Evolutionary conservation across 2,888 invertebrate genomes (phyloP), one percentile per base, ranked within the genome.

Genomic region (Ariolimax columbianus): DNA sequence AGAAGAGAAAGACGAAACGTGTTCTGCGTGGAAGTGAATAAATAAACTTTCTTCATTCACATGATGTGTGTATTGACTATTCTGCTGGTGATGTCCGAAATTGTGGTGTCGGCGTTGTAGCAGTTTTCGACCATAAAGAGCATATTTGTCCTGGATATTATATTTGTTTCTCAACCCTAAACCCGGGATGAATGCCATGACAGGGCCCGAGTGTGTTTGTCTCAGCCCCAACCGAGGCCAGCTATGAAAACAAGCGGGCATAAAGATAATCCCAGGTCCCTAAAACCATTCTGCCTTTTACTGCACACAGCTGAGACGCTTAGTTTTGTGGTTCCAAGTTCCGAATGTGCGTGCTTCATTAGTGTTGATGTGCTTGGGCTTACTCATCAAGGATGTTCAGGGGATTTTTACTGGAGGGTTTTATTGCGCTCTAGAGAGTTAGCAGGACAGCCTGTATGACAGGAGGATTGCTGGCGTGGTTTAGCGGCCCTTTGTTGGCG

Each of bases 331-430:
- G 63, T 63, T 26, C 63, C n/a, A n/a, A 63, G 63, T 63, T 63
- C 63, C 63, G n/a, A 63, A 63, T 30, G 23, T 63, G 63, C 63
- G 63, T 63, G 63, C 63, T n/a, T 63, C 63, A 23, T 63, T 63
- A 63, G 63, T 30, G 26, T 63, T 63, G 26, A 63, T 63, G 3
- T 63, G 6, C 63, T 63, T 3, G 63, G 14, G n/a, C 23, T 63
- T 30, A 26, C 30, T n/a, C 23, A 6, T 63, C 2, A 30, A 30
- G n/a, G 11, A 63, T 9, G 30, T 4, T 11, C 11, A 30, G 11
- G 63, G 30, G 23, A 7, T 63, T 63, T 17, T 63, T 3, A 3
- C 9, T 63, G 23, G 14, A 63, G 11, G 51, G 63, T 63, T 63
- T 63, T 63, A 63, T 30, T 26, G 30, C n/a, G n/a, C 63, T 11